Conservation (phyloP, 2,113 vertebrate genomes). For the Apteryx mantelli region DNA sequence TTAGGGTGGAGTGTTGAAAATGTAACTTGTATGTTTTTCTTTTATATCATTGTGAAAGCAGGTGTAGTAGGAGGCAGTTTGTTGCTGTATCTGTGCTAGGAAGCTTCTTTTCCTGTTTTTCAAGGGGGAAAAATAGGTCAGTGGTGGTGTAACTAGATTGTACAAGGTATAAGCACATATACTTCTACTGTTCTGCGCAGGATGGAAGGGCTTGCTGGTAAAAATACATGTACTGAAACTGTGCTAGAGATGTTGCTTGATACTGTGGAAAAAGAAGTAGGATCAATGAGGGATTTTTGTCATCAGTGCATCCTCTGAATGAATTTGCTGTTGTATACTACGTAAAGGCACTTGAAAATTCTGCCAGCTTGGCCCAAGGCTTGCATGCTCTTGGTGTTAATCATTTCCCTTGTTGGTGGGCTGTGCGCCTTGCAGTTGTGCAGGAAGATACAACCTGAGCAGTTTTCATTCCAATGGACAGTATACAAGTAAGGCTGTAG, state of each 20-base stretch:
- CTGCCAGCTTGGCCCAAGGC: background rate
- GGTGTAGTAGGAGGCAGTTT: background rate
- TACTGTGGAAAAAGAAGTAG: background rate
- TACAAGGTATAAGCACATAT: background rate
- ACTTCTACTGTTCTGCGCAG: rapidly evolving
- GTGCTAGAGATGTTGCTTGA: background rate
- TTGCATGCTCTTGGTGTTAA: background rate
- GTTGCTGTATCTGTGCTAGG: background rate
- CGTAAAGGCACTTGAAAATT: background rate
- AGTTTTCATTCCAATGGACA: background rate
- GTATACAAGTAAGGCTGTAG: background rate
- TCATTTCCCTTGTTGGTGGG: background rate
- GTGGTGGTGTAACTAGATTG: background rate
- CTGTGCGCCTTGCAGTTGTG: background rate
- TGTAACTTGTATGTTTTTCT: background rate
- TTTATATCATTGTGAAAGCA: background rate
- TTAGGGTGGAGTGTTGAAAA: background rate
- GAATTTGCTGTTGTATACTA: background rate
- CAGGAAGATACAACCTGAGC: background rate
- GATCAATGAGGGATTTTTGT: background rate
- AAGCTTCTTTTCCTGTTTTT: conserved; percentile 4
- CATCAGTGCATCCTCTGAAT: background rate
- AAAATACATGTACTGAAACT: background rate
- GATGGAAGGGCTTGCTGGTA: background rate
- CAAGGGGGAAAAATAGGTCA: background rate